A percentile compares a stretch with the other conserved stretches of the same genome.
Conservation (phyloP, 2,113 vertebrate genomes). For the Pangasianodon gigas region DNA sequence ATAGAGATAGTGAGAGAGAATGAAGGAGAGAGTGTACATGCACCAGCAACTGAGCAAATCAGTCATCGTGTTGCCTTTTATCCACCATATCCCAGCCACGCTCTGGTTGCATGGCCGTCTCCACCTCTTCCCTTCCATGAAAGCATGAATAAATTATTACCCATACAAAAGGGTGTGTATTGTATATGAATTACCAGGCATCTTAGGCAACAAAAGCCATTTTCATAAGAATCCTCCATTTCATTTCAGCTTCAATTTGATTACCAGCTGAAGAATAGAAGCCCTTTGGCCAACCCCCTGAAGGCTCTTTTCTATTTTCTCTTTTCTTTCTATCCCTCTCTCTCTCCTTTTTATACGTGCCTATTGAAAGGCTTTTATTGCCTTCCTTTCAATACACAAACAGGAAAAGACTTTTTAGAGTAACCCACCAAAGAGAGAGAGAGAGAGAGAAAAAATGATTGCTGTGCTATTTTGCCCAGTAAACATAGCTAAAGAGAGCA, state of each 20-base stretch:
- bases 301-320: slow-evolving; percentile 75
- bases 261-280: slow-evolving; percentile 95
- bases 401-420: slow-evolving; percentile 95
- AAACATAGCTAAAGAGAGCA: slow-evolving; percentile 83
- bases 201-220: slow-evolving; percentile 95
- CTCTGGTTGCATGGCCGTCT: slow-evolving; percentile 88
- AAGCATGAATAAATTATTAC: slow-evolving; percentile 99
- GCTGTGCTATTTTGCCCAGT: slow-evolving; percentile 92
- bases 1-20: neutral
- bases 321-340: slow-evolving; percentile 43
- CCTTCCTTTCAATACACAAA: slow-evolving; percentile 94
- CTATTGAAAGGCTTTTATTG: slow-evolving; percentile 96
- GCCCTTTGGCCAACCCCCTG: slow-evolving; percentile 86
- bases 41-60: slow-evolving; percentile 35
- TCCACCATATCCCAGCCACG: slow-evolving; percentile 82
- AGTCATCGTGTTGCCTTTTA: slow-evolving; percentile 80
- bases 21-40: slow-evolving; percentile 53
- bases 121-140: slow-evolving; percentile 63
- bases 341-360: slow-evolving; percentile 84
- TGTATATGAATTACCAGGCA: slow-evolving; percentile 99
- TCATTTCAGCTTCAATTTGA: slow-evolving; percentile 99
- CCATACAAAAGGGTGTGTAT: slow-evolving; percentile 95
- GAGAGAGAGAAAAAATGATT: slow-evolving; percentile 80
- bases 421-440: slow-evolving; percentile 88
- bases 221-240: slow-evolving; percentile 99